Evolutionary conservation across 2,888 invertebrate genomes (phyloP).

Genomic region (Eurois occulta): DNA sequence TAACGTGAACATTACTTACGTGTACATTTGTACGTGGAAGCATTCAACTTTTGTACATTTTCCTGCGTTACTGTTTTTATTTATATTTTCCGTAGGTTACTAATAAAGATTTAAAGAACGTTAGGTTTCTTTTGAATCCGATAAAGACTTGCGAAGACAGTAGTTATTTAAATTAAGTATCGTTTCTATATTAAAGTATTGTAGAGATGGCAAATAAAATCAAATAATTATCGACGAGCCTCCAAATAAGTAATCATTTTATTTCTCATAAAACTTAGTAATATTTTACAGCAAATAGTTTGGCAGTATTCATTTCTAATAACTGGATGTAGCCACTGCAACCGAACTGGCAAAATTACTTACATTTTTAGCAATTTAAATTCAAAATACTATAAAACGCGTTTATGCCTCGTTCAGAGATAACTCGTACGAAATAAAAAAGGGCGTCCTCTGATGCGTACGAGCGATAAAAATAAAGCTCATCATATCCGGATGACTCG

Average conservation of each 20-base stretch:
- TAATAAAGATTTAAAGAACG: slow-evolving; percentile 4
- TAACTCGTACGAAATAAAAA: slow-evolving; percentile 43
- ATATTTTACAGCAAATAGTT: too few relatives aligned
- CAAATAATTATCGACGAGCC: too few relatives aligned
- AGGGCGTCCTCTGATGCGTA: slow-evolving; percentile 13
- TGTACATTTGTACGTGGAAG: slow-evolving; percentile 2
- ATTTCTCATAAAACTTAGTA: too few relatives aligned
- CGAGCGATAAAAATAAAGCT: slow-evolving; percentile 37
- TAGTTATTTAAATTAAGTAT: slow-evolving; percentile 15
- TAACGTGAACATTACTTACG: slow-evolving; percentile 1
- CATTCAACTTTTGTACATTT: background rate
- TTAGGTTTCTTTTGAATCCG: background rate
- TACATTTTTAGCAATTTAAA: slow-evolving; percentile 33
- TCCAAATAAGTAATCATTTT: too few relatives aligned
- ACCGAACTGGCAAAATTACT: slow-evolving; percentile 5
- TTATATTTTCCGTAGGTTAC: background rate
- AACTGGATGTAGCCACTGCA: too few relatives aligned
- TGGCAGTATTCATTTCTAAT: too few relatives aligned
- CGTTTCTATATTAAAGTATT: background rate
- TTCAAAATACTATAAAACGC: slow-evolving; percentile 42
- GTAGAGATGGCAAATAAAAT: background rate
- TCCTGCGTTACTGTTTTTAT: background rate
- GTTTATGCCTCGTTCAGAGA: slow-evolving; percentile 29
- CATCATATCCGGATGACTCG: slow-evolving; percentile 21
- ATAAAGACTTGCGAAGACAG: background rate